Percentiles rank a stretch among this genome's conserved stretches.
Evolutionary conservation across 2,888 invertebrate species (phyloP).

Genomic region (Latrodectus hesperus): DNA sequence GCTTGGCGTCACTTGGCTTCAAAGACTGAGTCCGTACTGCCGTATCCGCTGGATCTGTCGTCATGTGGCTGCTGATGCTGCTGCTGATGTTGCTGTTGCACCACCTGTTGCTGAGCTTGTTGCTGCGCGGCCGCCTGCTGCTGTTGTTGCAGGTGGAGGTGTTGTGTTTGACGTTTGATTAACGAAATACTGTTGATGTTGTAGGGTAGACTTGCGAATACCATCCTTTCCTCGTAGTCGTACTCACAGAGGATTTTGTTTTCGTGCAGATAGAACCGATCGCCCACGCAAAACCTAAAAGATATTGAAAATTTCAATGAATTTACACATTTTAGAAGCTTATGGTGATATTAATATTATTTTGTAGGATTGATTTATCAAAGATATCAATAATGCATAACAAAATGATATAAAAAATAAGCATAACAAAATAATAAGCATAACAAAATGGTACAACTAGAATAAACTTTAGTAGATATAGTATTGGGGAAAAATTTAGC

Average conservation of each 20-base stretch:
- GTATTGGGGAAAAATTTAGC: no score
- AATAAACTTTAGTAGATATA: no score
- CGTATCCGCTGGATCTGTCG: conserved; percentile 86
- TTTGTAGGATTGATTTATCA: no score
- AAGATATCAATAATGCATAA: no score
- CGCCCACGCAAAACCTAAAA: conserved; percentile 94
- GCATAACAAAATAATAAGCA: no score
- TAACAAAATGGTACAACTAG: no score
- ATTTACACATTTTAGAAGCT: no score
- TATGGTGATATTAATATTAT: no score
- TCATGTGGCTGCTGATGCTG: conserved; percentile 75
- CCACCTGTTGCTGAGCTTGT: conserved; percentile 30
- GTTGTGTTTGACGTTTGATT: conserved; percentile 78
- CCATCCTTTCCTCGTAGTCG: conserved; percentile 93
- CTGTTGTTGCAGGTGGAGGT: conserved; percentile 55
- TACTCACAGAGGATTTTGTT: conserved; percentile 96
- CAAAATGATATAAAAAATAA: no score
- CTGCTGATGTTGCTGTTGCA: conserved; percentile 35
- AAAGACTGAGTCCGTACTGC: conserved; percentile 83
- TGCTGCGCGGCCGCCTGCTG: conserved; percentile 41
- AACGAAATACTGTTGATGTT: conserved; percentile 90
- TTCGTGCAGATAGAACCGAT: conserved; percentile 92
- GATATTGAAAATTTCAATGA: no score
- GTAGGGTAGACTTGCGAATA: conserved; percentile 88
- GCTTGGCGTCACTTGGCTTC: conserved; percentile 70